Evolutionary conservation across 2,888 invertebrate species (phyloP).

Genomic region (Phalangium opilio): DNA sequence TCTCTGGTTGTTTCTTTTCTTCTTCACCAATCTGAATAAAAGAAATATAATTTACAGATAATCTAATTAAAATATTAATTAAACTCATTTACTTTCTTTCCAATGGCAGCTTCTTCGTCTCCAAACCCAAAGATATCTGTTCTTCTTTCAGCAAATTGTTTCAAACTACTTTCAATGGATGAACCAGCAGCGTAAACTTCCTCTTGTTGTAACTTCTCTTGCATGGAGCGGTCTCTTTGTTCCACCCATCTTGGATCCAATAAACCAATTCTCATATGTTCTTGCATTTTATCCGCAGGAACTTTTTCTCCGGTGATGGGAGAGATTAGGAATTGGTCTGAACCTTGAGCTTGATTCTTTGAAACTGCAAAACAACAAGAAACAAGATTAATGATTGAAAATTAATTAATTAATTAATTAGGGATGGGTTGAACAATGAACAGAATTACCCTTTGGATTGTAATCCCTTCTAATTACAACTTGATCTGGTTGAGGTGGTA

Average conservation of each 20-base stretch:
- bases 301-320: constrained; percentile 97
- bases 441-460: constrained; percentile 60
- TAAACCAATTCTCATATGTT: constrained; percentile 89
- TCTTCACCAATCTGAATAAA: constrained; percentile 34
- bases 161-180: constrained; percentile 90
- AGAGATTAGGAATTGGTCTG: constrained; percentile 86
- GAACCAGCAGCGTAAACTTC: constrained; percentile 61
- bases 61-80: neutral
- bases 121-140: constrained; percentile 99
- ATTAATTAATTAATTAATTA: no score
- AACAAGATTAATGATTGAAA: no score
- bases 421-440: neutral
- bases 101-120: constrained; percentile 96
- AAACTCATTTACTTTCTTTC: constrained; percentile 61
- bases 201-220: constrained; percentile 82
- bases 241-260: constrained; percentile 96
- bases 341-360: constrained; percentile 22
- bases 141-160: constrained; percentile 91
- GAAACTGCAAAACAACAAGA: no score
- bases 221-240: constrained; percentile 82
- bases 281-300: constrained; percentile 89
- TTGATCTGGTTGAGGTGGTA: constrained; percentile 60
- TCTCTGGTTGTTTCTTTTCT: constrained; percentile 22
- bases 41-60: neutral
- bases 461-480: constrained; percentile 90